Percentiles rank a stretch among this genome's conserved stretches.
Evolutionary conservation across 1,140 invertebrate species (phyloP).

Genomic region (Drosophila fuyamai): DNA sequence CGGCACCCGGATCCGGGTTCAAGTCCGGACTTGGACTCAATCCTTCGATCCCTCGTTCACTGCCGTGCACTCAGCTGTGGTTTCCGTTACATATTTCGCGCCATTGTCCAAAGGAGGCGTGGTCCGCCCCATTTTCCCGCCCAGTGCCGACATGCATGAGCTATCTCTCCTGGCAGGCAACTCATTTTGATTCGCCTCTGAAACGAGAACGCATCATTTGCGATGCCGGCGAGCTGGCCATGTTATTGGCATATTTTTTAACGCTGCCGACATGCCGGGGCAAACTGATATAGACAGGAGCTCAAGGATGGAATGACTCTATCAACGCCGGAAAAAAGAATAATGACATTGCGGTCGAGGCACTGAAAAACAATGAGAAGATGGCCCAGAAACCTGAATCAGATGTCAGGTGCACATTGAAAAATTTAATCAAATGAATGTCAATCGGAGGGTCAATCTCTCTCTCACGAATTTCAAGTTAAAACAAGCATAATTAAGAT

Average conservation of each 20-base stretch:
- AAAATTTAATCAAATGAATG: not conserved
- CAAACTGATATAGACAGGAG: slow-evolving; percentile 17
- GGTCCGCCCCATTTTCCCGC: slow-evolving; percentile 21
- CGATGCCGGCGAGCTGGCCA: slow-evolving; percentile 33
- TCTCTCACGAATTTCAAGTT: not conserved
- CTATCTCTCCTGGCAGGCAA: slow-evolving; percentile 24
- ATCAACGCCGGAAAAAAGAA: not conserved
- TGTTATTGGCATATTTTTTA: slow-evolving; percentile 52
- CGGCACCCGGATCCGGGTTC: slow-evolving; percentile 30
- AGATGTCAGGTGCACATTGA: not conserved
- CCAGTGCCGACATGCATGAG: slow-evolving; percentile 36
- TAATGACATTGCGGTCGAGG: not conserved
- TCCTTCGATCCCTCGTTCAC: slow-evolving; percentile 32
- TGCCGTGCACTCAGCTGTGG: slow-evolving; percentile 64
- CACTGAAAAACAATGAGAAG: slow-evolving; percentile 3
- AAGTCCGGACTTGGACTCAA: slow-evolving; percentile 47
- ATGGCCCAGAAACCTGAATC: not conserved
- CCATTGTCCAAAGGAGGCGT: slow-evolving; percentile 53
- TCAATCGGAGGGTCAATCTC: not conserved
- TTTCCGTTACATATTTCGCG: slow-evolving; percentile 74
- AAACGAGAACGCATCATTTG: slow-evolving; percentile 64
- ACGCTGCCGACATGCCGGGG: slow-evolving; percentile 15
- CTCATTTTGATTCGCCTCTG: slow-evolving; percentile 37
- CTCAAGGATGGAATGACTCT: slow-evolving; percentile 14
- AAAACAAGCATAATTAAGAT: not conserved